phyloP scores from a whole-genome alignment of 2,888 invertebrate species.

The Xestia rhomboidea region DNA sequence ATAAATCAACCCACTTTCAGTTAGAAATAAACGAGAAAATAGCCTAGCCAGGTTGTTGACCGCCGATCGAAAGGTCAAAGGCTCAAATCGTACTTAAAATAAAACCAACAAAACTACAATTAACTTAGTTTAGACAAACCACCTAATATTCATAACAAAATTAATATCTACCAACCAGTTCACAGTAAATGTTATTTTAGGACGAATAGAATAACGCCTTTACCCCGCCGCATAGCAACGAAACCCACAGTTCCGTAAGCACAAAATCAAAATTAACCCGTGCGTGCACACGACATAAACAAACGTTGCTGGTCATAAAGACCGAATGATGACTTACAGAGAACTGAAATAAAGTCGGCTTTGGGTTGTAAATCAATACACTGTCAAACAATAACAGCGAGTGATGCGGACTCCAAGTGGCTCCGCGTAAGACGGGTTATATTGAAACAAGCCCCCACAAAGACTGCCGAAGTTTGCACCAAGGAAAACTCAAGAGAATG shows the following conservation, averaged over 20 bases:
- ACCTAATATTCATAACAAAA: constrained; percentile 11
- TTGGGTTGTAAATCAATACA: constrained; percentile 78
- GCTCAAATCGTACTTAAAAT: constrained; percentile 37
- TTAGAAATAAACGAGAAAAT: constrained; percentile 46
- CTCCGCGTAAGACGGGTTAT: constrained; percentile 40
- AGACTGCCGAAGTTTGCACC: constrained; percentile 21
- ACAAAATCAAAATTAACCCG: constrained; percentile 68
- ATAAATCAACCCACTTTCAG: constrained; percentile 46
- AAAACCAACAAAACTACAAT: constrained; percentile 20
- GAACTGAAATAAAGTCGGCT: constrained; percentile 71
- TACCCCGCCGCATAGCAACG: constrained; percentile 57
- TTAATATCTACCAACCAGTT: neutral
- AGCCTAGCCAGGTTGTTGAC: constrained; percentile 53
- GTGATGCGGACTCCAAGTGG: constrained; percentile 45
- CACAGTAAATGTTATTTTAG: constrained; percentile 6
- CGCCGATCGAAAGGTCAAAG: constrained; percentile 58
- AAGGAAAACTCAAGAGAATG: constrained; percentile 21
- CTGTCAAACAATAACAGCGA: constrained; percentile 73
- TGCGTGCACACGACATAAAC: constrained; percentile 76
- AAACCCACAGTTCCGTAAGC: constrained; percentile 53
- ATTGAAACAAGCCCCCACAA: constrained; percentile 34
- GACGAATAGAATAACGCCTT: constrained; percentile 42
- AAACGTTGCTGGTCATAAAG: constrained; percentile 80
- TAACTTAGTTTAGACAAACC: constrained; percentile 6
- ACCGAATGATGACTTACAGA: constrained; percentile 78